These are phyloP conservation scores for Leistus spinibarbis DNA, from an alignment of 2,888 invertebrate species.

Conservation along the genomic window DNA sequence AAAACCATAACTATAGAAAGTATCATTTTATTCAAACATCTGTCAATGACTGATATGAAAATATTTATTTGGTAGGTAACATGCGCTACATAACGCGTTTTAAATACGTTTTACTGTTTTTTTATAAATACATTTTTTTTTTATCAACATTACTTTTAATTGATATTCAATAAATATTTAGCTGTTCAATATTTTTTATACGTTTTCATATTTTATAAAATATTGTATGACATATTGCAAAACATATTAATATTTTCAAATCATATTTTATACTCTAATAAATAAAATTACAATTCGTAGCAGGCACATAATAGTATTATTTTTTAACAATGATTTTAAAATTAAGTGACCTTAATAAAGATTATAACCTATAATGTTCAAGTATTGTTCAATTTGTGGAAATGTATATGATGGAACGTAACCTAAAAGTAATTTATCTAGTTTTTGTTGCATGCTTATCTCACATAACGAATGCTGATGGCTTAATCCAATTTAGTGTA, in stretches of 20 bases:
- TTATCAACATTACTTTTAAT: background rate
- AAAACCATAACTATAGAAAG: background rate
- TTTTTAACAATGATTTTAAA: no score
- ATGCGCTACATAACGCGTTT: background rate
- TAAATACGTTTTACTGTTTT: background rate
- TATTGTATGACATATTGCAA: no score
- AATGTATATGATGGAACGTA: background rate
- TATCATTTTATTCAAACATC: background rate
- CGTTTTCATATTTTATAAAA: background rate
- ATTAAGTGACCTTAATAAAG: no score
- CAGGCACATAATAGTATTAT: background rate
- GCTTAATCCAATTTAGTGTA: constrained; percentile 36
- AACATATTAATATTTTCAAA: no score
- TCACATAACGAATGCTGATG: constrained; percentile 28
- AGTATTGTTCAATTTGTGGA: background rate
- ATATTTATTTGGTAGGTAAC: background rate
- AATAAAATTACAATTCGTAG: background rate
- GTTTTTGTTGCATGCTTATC: constrained; percentile 35
- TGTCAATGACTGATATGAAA: background rate
- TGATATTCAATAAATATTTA: background rate
- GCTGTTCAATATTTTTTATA: background rate
- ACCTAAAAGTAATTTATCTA: constrained; percentile 18
- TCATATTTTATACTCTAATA: no score
- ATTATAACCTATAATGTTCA: no score
- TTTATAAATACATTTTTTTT: background rate